A percentile compares a stretch with the other conserved stretches of the same genome.
These are phyloP conservation scores for Lamellibrachia satsuma DNA, from an alignment of 2,888 invertebrate species.

Conservation along the genomic window DNA sequence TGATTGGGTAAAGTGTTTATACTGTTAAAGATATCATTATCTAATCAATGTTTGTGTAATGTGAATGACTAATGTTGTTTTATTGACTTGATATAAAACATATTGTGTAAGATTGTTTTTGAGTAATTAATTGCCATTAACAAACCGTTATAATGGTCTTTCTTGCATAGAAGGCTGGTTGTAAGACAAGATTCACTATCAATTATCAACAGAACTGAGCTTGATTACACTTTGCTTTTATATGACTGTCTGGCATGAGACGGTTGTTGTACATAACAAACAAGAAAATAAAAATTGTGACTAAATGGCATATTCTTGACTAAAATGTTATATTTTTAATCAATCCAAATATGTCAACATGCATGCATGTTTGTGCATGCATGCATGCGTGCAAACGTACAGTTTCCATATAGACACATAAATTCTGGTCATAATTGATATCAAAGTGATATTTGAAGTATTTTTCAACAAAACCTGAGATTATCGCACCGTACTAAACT, in stretches of 20 bases:
- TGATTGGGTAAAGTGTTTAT: too few relatives aligned
- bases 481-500: neutral
- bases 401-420: neutral
- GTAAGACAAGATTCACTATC: neutral
- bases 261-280: neutral
- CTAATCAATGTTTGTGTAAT: too few relatives aligned
- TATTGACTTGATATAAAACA: too few relatives aligned
- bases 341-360: too few relatives aligned
- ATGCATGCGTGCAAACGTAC: neutral
- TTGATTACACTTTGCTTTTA: neutral
- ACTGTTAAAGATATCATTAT: too few relatives aligned
- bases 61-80: too few relatives aligned
- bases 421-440: neutral
- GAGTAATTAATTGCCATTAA: neutral
- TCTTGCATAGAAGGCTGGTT: neutral
- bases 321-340: too few relatives aligned
- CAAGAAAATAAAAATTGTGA: neutral
- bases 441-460: neutral
- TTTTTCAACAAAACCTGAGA: neutral
- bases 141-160: neutral
- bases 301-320: neutral
- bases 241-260: neutral
- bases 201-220: neutral
- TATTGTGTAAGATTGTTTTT: too few relatives aligned
- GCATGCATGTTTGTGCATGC: too few relatives aligned